Conservation (phyloP, 2,113 vertebrate genomes). For the Pseudonaja textilis region DNA sequence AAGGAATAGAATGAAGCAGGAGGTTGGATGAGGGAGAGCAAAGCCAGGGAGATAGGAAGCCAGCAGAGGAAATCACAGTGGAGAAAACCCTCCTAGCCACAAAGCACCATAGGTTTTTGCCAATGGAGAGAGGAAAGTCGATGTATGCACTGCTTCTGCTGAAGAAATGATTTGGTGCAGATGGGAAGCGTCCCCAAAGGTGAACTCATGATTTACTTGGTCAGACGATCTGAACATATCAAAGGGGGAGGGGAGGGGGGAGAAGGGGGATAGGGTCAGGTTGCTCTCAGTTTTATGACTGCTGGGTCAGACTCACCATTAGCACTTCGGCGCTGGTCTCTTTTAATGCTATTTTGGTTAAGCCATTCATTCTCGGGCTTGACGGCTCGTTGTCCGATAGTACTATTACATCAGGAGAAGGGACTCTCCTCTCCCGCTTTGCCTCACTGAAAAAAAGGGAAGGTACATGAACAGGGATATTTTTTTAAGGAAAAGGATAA, state of each 20-base stretch:
- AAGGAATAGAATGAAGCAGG: neutral
- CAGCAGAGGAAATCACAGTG: neutral
- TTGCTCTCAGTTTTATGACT: neutral
- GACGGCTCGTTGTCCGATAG: conserved; percentile 90
- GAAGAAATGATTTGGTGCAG: neutral
- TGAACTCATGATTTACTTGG: neutral
- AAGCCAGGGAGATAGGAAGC: neutral
- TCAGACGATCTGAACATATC: neutral
- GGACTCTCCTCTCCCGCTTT: conserved; percentile 81
- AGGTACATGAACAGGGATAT: too few relatives aligned
- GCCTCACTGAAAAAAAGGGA: conserved; percentile 70
- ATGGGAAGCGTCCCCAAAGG: neutral
- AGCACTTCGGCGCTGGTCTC: conserved; percentile 87
- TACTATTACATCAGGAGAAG: conserved; percentile 90
- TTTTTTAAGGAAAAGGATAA: neutral
- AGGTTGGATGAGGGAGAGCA: neutral
- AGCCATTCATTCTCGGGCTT: conserved; percentile 88
- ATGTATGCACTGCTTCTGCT: neutral
- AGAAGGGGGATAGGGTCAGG: neutral
- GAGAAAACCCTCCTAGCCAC: neutral
- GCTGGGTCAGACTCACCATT: conserved; percentile 74
- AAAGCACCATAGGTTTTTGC: neutral
- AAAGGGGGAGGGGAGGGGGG: rapidly evolving
- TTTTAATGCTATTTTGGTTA: conserved; percentile 73
- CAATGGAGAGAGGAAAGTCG: neutral